Evolutionary conservation across 2,113 vertebrate species (phyloP).

Genomic region (Chionis minor): DNA sequence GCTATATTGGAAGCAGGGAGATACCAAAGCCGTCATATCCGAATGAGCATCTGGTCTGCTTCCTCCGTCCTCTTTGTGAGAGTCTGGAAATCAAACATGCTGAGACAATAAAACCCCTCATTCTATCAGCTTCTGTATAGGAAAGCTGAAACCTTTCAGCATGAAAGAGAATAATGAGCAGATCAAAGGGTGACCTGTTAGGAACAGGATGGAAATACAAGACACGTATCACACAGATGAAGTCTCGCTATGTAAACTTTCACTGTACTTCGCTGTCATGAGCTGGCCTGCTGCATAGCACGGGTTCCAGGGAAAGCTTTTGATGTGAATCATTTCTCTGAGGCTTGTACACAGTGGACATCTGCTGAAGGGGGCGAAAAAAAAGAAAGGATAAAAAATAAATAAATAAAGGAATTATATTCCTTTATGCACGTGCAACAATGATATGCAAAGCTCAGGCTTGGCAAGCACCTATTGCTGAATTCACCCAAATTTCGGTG

Average conservation of each 20-base stretch:
- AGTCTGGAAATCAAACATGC: slow-evolving; percentile 21
- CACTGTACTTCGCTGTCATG: neutral
- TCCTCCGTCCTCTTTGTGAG: slow-evolving; percentile 19
- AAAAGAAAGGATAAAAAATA: neutral
- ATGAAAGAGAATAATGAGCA: slow-evolving; percentile 30
- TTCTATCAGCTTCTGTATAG: slow-evolving; percentile 37
- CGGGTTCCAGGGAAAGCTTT: neutral
- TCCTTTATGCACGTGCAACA: neutral
- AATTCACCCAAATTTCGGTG: neutral
- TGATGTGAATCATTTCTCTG: slow-evolving; percentile 15
- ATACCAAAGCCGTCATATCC: neutral
- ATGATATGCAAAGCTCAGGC: neutral
- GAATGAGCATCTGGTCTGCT: slow-evolving; percentile 18
- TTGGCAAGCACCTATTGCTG: neutral
- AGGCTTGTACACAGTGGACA: neutral
- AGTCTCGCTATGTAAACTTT: slow-evolving; percentile 36
- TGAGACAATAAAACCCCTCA: slow-evolving; percentile 32
- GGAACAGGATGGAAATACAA: slow-evolving; percentile 37
- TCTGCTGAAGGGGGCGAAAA: neutral
- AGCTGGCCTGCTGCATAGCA: neutral
- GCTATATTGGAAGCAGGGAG: neutral
- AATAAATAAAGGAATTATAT: neutral
- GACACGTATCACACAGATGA: slow-evolving; percentile 7
- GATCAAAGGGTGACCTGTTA: slow-evolving; percentile 43
- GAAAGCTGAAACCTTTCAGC: slow-evolving; percentile 56